Base-by-base conservation (phyloP, 2,888 invertebrate species). In the Eupithecia subumbrata region DNA sequence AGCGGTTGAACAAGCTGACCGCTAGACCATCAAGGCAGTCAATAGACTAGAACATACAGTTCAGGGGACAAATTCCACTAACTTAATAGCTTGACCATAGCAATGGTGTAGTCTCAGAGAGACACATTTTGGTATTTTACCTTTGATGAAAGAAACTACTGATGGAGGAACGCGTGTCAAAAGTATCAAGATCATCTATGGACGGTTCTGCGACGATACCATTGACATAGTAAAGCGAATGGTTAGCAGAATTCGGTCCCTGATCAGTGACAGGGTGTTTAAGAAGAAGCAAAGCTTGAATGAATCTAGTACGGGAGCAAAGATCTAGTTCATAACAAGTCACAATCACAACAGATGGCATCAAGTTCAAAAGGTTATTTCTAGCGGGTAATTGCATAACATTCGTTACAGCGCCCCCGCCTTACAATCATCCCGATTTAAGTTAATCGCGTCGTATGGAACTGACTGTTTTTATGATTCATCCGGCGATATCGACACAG, bases 381-480 rank as follows among this genome's bases (percentile, higher is more conserved):
- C 69, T 71, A 66, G 69, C 52, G 18, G 70, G 75, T 82, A 82
- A 85, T 83, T 83, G 78, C 70, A 71, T 72, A 75, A 69, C 52
- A 72, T 78, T 75, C 72, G 74, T 69, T 75, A 75, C 72, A 72
- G 52, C 71, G 69, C 79, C 80, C 78, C 79, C 81, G 76, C 79
- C 79, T 78, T 73, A 80, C 79, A 77, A 80, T 83, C 79, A 80
- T 81, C 75, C 82, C 82, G 83, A 86, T 84, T 84, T 82, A 81
- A 79, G 79, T 74, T 78, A 83, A 84, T 82, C 80, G 78, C 79
- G 79, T 83, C 79, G 82, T 81, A 80, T 74, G 77, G 81, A 82
- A 74, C 80, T 79, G 80, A 83, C 82, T 84, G 82, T 82, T 85
- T 83, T 81, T 82, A 84, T 81, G 76, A 83, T 81, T 77, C 78